Base-by-base conservation (phyloP, 2,888 invertebrate genomes). In the Phengaris alcon region DNA sequence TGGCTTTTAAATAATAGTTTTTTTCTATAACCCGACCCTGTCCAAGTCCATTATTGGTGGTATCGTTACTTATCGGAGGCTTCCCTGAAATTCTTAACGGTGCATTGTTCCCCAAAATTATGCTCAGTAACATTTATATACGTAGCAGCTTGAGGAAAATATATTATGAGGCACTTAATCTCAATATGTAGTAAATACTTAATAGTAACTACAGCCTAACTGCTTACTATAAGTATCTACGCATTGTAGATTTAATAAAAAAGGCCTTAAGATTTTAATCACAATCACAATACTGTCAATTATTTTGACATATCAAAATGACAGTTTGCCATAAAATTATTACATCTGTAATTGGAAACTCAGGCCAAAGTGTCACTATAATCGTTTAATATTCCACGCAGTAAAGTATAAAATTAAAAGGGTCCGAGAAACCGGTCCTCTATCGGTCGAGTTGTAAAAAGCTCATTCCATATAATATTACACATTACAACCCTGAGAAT, bases 371-470 rank as follows among this genome's bases (percentile, higher is more conserved):
- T 64, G 64, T 64, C 35, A 44, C 35, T 64, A 64, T 13, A 64
- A 64, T 77, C 76, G 64, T 76, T 75, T 74, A 78, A 77, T 75
- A 78, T 77, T 64, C 35, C 35, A 35, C 6, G 13, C 64, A 64
- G 64, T 64, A 44, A 64, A 64, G 64, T 87, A 86, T 85, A 84
- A 88, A 90, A 90, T 88, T 80, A 82, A 90, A 90, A 72, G 52
- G 51, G 72, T 13, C 48, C 15, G 83, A 82, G 84, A 4, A 90
- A 92, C 92, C 91, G 82, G 93, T 91, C 48, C 85, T 86, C 87
- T 87, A 88, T 90, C 87, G 88, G 87, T 89, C 89, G 90, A 91
- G 91, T 88, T 91, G 89, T 93, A 91, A 93, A 93, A 91, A 91
- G 86, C 88, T 86, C 90, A 90, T 93, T 92, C 88, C 90, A 88